These are phyloP conservation scores for Anser cygnoides DNA, from an alignment of 2,113 vertebrate species.

Conservation along the genomic window DNA sequence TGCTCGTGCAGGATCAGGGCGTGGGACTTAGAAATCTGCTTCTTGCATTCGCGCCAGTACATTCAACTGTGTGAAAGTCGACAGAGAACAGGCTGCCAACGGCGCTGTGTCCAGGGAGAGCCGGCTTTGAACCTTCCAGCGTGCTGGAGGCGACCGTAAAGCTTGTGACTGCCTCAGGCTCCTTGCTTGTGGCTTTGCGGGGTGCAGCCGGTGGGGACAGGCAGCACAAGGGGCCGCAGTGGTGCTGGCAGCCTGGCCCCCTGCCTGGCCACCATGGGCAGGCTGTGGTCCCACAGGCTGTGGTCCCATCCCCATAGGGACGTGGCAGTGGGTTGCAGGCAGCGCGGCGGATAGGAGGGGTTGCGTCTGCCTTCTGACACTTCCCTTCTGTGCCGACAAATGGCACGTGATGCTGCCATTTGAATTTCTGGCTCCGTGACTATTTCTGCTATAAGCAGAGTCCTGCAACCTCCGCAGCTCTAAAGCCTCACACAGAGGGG, in stretches of 20 bases:
- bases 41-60: background rate
- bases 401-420: background rate
- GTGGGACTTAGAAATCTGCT: constrained; percentile 1
- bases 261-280: background rate
- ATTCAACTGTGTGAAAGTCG: background rate
- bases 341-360: background rate
- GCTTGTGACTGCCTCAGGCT: background rate
- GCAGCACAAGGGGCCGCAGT: fast-evolving
- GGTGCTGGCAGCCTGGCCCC: background rate
- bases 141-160: background rate
- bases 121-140: background rate
- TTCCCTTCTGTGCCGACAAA: background rate
- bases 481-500: fast-evolving
- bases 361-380: background rate
- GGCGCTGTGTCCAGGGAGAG: background rate
- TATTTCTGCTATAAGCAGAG: background rate
- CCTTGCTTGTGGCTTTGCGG: background rate
- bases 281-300: background rate
- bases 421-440: background rate
- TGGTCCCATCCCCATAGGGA: fast-evolving
- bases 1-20: background rate
- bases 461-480: background rate
- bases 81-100: background rate
- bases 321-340: fast-evolving
- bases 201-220: background rate